Base-by-base conservation (phyloP, 2,888 invertebrate genomes). In the Hirtodrosophila histrioides region DNA sequence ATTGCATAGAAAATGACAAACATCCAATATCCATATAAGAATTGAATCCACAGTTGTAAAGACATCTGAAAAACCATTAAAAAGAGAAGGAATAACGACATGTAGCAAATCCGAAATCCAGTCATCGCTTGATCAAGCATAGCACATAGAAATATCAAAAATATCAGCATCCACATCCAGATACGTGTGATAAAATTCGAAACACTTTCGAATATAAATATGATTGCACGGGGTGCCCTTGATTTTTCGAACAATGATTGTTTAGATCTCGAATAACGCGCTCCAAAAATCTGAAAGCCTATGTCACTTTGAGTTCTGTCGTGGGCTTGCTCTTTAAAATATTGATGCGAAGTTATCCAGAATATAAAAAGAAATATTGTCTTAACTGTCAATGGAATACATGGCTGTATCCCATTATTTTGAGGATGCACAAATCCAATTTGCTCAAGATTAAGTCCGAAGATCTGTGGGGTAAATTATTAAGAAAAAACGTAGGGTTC, bases 1-100 rank as follows among this genome's bases (percentile, higher is more conserved):
- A 99, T 98, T 0, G 99, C 98, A 92, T 98, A 99, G 74, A 97
- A 94, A 89, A 99, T 99, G 39, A 99, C 96, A 43, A 96, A 95
- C 89, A 99, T 94, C 98, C 98, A 99, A 93, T 98, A 99, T 9
- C 95, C 94, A 89, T 97, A 97, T 95, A 99, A 96, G 86, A 97
- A 94, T 87, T 95, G 94, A 43, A 98, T 94, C 98, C 99, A 99
- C 69, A 95, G 93, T 67, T 93, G 93, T 94, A 97, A 98, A 41
- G 98, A 98, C 86, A 98, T 94, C 94, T 99, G 98, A 92, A 99
- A 98, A 85, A 96, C 95, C 62, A 98, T 93, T 79, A 99, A 94
- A 90, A 99, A 98, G 60, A 96, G 93, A 46, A 99, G 94, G 91
- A 99, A 98, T 53, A 99, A 93, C 62, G 96, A 95, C 97, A 99